phyloP scores from a whole-genome alignment of 2,888 invertebrate species.

The Drosophila mimetica region DNA sequence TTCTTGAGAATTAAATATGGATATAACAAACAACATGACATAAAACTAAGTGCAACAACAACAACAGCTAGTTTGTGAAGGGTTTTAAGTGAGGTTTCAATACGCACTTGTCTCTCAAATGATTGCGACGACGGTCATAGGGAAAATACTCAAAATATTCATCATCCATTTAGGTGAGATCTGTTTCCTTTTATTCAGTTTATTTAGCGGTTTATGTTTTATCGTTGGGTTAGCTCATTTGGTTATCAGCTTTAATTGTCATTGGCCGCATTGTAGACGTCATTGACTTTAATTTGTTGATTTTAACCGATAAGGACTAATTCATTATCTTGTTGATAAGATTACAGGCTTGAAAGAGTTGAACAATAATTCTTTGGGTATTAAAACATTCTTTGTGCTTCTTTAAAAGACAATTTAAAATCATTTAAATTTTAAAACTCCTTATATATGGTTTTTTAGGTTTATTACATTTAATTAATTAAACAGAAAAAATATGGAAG shows the following conservation, averaged over 20 bases:
- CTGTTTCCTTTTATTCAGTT: neutral
- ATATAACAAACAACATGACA: conserved; percentile 12
- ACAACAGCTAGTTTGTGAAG: conserved; percentile 26
- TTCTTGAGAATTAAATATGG: conserved; percentile 34
- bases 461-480: no score
- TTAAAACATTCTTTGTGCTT: neutral
- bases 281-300: conserved; percentile 43
- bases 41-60: conserved; percentile 25
- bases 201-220: conserved; percentile 6
- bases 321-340: conserved; percentile 51
- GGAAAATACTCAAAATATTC: conserved; percentile 82
- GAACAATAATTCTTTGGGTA: conserved; percentile 3
- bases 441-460: neutral
- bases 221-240: conserved; percentile 55
- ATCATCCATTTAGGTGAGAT: conserved; percentile 79
- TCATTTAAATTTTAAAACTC: neutral
- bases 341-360: conserved; percentile 15
- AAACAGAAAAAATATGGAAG: no score
- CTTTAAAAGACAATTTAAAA: neutral
- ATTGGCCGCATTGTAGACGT: conserved; percentile 43
- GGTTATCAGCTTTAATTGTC: conserved; percentile 46
- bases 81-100: conserved; percentile 25
- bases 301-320: conserved; percentile 32
- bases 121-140: conserved; percentile 78
- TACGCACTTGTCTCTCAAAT: conserved; percentile 83